Evolutionary conservation across 2,797 vertebrate species (phyloP).

Genomic region (Malurus leucopterus): DNA sequence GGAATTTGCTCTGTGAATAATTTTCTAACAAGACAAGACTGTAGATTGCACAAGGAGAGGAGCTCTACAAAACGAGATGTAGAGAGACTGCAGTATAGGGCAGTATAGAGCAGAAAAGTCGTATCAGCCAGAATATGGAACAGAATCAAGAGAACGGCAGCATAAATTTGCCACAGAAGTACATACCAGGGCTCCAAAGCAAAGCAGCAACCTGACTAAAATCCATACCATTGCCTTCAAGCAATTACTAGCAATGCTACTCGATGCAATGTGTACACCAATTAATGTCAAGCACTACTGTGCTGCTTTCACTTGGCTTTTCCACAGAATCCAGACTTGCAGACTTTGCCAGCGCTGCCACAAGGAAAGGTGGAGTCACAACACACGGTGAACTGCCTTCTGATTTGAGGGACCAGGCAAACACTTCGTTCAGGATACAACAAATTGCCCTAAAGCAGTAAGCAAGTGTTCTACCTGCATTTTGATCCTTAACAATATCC

Average conservation of each 20-base stretch:
- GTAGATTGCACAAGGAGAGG: background rate
- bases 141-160: background rate
- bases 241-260: background rate
- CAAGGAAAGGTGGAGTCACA: background rate
- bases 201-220: background rate
- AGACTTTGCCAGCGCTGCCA: rapidly evolving
- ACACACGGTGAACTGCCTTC: background rate
- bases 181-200: background rate
- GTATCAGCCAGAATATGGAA: background rate
- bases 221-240: background rate
- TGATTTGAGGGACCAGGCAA: background rate
- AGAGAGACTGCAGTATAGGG: background rate
- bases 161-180: background rate
- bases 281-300: background rate
- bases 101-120: background rate
- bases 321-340: background rate
- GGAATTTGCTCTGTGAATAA: background rate
- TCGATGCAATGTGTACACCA: rapidly evolving
- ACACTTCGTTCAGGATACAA: background rate
- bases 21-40: background rate
- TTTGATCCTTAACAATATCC: background rate
- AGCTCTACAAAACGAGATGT: background rate
- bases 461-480: background rate
- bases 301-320: background rate
- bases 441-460: too few species aligned